phyloP scores from a whole-genome alignment of 2,888 invertebrate species.

The Pseudococcus jackbeardsleyi region DNA sequence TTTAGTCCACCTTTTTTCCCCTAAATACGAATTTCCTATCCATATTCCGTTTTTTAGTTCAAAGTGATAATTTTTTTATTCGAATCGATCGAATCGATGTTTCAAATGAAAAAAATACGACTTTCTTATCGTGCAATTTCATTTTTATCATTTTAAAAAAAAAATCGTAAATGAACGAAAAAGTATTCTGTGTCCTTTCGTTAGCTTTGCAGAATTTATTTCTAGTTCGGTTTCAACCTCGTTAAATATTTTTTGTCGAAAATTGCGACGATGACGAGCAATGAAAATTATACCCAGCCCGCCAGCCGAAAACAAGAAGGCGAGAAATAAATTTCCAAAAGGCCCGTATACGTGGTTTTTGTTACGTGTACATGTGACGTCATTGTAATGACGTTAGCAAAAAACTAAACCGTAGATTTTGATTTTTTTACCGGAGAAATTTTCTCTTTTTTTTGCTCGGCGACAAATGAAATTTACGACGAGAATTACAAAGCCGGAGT shows the following conservation, averaged over 20 bases:
- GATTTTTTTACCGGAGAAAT: not conserved
- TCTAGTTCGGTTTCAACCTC: not conserved
- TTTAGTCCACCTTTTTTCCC: not conserved
- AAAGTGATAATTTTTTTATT: not conserved
- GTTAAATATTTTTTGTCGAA: not conserved
- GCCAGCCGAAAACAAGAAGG: not conserved
- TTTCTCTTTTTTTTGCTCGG: not conserved
- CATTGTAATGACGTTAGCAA: not conserved
- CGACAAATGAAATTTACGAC: not conserved
- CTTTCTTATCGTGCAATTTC: not conserved
- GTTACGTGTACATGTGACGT: not conserved
- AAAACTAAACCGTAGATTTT: slow-evolving; percentile 26
- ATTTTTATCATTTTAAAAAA: not conserved
- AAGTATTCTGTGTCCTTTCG: not conserved
- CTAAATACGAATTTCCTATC: not conserved
- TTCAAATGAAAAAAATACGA: not conserved
- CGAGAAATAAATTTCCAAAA: not conserved
- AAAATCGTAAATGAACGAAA: not conserved
- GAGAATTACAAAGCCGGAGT: not conserved
- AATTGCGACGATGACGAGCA: not conserved
- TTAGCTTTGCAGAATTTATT: not conserved
- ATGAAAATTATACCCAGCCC: not conserved
- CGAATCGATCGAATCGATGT: not conserved
- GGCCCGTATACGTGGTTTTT: not conserved
- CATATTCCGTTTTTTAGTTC: not conserved